phyloP scores from a whole-genome alignment of 2,888 invertebrate species.

The Sphinx pinastri region DNA sequence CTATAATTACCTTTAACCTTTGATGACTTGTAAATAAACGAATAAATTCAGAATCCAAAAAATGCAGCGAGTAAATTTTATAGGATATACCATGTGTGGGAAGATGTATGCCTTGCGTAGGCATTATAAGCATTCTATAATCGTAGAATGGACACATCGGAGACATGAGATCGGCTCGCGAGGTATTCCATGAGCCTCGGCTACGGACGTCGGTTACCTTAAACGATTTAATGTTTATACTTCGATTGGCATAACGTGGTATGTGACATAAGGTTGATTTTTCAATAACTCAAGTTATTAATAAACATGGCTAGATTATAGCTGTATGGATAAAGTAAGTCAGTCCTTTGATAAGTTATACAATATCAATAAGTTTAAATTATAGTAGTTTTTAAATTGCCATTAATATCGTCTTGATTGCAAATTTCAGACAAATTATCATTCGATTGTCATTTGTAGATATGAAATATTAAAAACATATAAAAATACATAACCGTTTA shows the following conservation, averaged over 20 bases:
- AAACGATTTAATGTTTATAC: constrained; percentile 31
- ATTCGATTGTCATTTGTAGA: background rate
- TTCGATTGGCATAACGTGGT: background rate
- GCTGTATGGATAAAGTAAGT: too few species aligned
- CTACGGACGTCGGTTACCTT: constrained; percentile 27
- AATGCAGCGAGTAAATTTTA: background rate
- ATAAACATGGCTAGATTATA: too few species aligned
- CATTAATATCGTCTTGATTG: background rate
- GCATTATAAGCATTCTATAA: constrained; percentile 7
- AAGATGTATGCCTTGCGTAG: background rate
- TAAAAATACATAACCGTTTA: too few species aligned
- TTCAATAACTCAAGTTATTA: too few species aligned
- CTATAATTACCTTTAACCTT: too few species aligned
- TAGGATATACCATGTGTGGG: background rate
- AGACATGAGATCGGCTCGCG: constrained; percentile 31
- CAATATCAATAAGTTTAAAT: background rate
- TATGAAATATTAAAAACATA: too few species aligned
- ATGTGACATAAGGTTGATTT: background rate
- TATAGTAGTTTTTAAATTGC: background rate
- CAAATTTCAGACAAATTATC: background rate
- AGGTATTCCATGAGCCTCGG: constrained; percentile 26
- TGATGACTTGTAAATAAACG: background rate
- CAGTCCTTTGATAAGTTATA: too few species aligned
- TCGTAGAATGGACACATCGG: constrained; percentile 14
- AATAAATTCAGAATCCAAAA: background rate